Conservation (phyloP, 2,888 invertebrate species). For the Pyrrhia umbra region DNA sequence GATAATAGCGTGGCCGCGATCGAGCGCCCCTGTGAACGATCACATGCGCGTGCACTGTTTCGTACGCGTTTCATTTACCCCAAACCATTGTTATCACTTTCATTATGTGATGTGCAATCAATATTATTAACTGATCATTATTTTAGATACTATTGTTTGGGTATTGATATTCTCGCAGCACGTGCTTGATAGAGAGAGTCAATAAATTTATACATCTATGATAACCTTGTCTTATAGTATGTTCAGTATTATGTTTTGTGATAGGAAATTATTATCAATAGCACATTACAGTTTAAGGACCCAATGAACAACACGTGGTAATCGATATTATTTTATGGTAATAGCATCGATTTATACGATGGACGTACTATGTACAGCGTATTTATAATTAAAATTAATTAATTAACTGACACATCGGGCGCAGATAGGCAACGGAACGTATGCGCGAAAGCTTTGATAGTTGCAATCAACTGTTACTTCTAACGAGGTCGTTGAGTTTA, state of each 20-base stretch:
- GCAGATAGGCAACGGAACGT: constrained; percentile 25
- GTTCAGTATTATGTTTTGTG: neutral
- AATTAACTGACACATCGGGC: constrained; percentile 29
- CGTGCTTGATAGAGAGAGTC: constrained; percentile 37
- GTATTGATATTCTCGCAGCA: constrained; percentile 40
- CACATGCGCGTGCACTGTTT: constrained; percentile 69
- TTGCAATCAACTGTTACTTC: constrained; percentile 32
- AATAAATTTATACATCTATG: constrained; percentile 10
- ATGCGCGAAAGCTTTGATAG: constrained; percentile 42
- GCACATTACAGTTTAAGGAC: neutral
- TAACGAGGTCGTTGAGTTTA: constrained; percentile 42
- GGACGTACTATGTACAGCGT: constrained; percentile 12
- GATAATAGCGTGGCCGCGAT: constrained; percentile 73
- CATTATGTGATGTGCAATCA: constrained; percentile 47
- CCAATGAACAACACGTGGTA: constrained; percentile 18
- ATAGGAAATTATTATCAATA: neutral
- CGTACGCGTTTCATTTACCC: constrained; percentile 52
- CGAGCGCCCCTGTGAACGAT: constrained; percentile 49
- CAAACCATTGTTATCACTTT: constrained; percentile 55
- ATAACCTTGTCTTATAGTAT: constrained; percentile 27
- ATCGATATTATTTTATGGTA: neutral
- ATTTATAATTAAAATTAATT: constrained; percentile 37
- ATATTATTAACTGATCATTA: constrained; percentile 51
- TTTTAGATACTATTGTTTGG: constrained; percentile 44
- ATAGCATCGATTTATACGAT: constrained; percentile 13